Evolutionary conservation across 23 tunicate species (phyloP), one percentile per base, ranked within the genome.

Genomic region (Styela plicata): DNA sequence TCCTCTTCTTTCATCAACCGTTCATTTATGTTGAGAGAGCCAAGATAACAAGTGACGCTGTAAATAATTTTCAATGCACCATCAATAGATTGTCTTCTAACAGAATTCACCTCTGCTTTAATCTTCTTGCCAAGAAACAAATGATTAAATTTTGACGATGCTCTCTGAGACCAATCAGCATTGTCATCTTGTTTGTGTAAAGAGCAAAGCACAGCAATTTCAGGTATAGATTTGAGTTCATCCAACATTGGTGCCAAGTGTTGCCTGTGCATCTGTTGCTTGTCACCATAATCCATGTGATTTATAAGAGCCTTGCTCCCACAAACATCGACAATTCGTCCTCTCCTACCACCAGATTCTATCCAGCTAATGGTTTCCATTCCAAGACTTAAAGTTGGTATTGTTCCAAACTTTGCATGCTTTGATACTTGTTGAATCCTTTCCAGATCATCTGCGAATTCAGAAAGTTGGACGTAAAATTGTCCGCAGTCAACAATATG

Each of bases 281-380:
- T 24, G 22, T 18, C 71, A 0, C 71, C 71, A 29, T 18, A 67
- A 67, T 67, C 71, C 71, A 67, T 29, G 31, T 67, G 71, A 29
- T 67, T 18, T 18, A 67, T 24, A 18, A 16, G 19, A 17, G 31
- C 71, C 31, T 67, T 29, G 16, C 22, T 67, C 16, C 2, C 71
- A 19, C 0, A 29, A 22, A 67, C 71, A 22, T 17, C 22, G 0
- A 67, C 16, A 67, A 67, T 29, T 67, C 31, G 30, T 29, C 31
- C 71, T 19, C 71, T 22, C 22, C 71, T 67, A 18, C 71, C 71
- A 25, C 71, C 1, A 24, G 31, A 27, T 27, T 67, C 31, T 27
- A 25, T 27, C 30, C 31, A 27, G 17, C 31, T 67, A 25, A 67
- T 29, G 0, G 31, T 29, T 25, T 67, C 30, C 71, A 67, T 67